phyloP scores from a whole-genome alignment of 2,888 invertebrate species.

The Myopa testacea region DNA sequence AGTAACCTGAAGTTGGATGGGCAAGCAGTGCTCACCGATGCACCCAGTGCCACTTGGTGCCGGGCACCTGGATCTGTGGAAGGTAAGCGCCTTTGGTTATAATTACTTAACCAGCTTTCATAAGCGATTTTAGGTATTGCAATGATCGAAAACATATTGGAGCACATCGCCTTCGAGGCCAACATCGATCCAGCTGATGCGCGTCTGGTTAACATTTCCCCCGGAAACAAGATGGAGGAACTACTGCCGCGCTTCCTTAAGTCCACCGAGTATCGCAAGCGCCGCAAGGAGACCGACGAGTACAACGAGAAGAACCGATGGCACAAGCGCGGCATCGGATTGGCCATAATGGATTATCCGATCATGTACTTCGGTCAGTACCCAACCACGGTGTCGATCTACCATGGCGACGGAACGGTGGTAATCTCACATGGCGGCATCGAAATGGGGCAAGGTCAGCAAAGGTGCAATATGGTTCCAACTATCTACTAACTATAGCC shows the following conservation, averaged over 20 bases:
- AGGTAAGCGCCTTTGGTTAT: conserved; percentile 52
- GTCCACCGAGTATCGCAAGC: conserved; percentile 71
- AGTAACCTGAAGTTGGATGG: conserved; percentile 75
- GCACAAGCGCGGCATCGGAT: conserved; percentile 75
- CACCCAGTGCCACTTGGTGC: conserved; percentile 76
- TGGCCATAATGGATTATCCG: conserved; percentile 77
- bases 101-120: background rate
- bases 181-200: conserved; percentile 73
- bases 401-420: conserved; percentile 77
- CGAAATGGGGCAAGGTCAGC: conserved; percentile 80
- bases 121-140: conserved; percentile 64
- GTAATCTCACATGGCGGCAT: conserved; percentile 77
- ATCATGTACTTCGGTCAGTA: conserved; percentile 69
- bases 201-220: conserved; percentile 70
- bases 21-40: conserved; percentile 75
- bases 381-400: conserved; percentile 74
- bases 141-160: conserved; percentile 74
- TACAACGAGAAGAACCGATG: conserved; percentile 80
- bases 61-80: conserved; percentile 74
- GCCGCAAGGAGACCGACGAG: conserved; percentile 71
- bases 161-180: conserved; percentile 72
- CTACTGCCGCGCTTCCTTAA: conserved; percentile 70
- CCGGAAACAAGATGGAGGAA: conserved; percentile 60
- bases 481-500: background rate
- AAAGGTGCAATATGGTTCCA: background rate